A percentile compares a stretch with the other conserved stretches of the same genome.
Conservation (phyloP, 2,113 vertebrate species). For the Ctenodactylus gundi region DNA sequence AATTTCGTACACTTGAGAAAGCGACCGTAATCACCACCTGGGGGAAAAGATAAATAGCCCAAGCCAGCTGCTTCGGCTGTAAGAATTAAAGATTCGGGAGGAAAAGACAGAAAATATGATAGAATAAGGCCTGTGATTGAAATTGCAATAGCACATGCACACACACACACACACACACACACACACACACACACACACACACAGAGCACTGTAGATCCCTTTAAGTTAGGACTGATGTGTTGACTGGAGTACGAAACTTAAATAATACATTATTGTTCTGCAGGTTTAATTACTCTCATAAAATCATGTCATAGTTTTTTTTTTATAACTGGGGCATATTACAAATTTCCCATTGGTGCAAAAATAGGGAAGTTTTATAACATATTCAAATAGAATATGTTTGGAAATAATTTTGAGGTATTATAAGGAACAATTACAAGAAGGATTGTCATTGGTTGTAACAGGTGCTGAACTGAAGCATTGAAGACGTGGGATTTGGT, state of each 20-base stretch:
- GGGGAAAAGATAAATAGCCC: constrained; percentile 51
- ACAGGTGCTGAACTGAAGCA: neutral
- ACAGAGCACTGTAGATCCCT: neutral
- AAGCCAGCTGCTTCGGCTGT: constrained; percentile 14
- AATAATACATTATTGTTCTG: constrained; percentile 26
- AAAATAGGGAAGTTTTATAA: neutral
- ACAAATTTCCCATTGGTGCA: constrained; percentile 21
- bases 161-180: neutral
- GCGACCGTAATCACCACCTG: constrained; percentile 65
- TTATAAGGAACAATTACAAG: neutral
- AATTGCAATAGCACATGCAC: neutral
- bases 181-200: neutral
- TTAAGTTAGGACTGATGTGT: neutral
- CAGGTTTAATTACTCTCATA: neutral
- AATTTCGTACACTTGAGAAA: constrained; percentile 67
- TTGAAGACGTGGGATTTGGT: neutral
- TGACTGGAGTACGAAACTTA: neutral
- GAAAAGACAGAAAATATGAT: neutral
- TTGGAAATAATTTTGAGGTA: neutral
- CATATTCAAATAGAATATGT: neutral
- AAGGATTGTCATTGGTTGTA: neutral
- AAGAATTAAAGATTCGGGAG: constrained; percentile 24
- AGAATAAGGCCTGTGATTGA: constrained; percentile 30
- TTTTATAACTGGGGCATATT: neutral
- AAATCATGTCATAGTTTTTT: neutral